Base-by-base conservation (phyloP, 2,888 invertebrate genomes). In the Melieria crassipennis region DNA sequence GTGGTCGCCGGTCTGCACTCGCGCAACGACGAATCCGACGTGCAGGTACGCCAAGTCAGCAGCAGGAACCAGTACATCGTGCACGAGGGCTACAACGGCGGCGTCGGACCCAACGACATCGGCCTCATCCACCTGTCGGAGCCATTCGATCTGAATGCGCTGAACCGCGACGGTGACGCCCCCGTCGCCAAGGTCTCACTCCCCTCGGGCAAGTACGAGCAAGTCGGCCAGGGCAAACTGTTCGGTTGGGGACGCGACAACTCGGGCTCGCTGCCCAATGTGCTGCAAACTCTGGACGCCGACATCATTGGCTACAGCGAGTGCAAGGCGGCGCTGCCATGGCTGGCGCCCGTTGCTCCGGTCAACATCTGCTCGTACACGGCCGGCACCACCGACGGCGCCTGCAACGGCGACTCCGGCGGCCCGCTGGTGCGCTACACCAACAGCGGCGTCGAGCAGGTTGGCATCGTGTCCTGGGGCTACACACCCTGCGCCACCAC, bases 401-500 rank as follows among this genome's bases (percentile, higher is more conserved):
- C 88, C 43, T 89, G 89, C 77, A 85, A 79, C 72, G 85, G 86
- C 13, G 86, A 86, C 75, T 86, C 84, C n/a, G 85, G 85, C 60
- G 85, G 85, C 13, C 87, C 86, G 2, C 67, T 86, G 75, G 76
- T 83, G 4, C 73, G 55, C 56, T 48, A 61, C 16, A 75, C 69
- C 4, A 0, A 62, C 9, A 74, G 72, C 1, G 65, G 43, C n/a
- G 61, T 16, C 46, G 72, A 80, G 47, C 78, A 74, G 71, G 76
- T 88, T 46, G 89, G 89, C 70, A 80, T 88, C 69, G 88, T 89
- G 10, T 88, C 89, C 45, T 89, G 89, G 89, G 88, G 88, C 30
- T 79, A 82, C 50, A 84, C 83, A 7, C 88, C 88, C 7, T 89
- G 89, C 69, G 84, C 85, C 10, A 73, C 61, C 48, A 78, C 78